A percentile compares a stretch with the other conserved stretches of the same genome.
Evolutionary conservation across 2,113 vertebrate species (phyloP).

Genomic region (Cephalopterus ornatus): DNA sequence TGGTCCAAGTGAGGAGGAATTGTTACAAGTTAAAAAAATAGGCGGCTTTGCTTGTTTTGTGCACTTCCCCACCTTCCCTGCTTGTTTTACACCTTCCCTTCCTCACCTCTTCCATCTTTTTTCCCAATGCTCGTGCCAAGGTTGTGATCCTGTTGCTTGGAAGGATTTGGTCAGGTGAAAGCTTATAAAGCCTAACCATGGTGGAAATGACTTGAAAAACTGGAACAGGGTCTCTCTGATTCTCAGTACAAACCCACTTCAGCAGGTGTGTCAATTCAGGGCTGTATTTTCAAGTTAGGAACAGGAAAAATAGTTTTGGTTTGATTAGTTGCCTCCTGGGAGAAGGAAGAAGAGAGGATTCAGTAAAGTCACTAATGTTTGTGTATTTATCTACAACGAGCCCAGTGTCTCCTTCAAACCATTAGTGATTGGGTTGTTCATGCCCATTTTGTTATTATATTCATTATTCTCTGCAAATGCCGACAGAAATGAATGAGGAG

Average conservation of each 20-base stretch:
- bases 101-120: neutral
- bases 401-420: neutral
- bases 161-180: neutral
- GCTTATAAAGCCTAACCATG: neutral
- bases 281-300: neutral
- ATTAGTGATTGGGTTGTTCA: neutral
- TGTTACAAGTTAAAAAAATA: neutral
- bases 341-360: neutral
- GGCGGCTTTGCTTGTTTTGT: neutral
- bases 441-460: neutral
- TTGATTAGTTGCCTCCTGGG: neutral
- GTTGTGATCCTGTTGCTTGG: neutral
- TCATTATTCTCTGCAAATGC: neutral
- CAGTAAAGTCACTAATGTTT: neutral
- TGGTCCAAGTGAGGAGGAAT: neutral
- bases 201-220: neutral
- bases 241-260: neutral
- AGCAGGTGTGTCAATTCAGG: neutral
- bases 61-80: neutral
- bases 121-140: rapidly evolving
- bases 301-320: neutral
- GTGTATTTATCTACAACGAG: neutral
- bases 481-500: neutral
- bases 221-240: neutral
- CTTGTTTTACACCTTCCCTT: neutral